Conservation (phyloP, 2,113 vertebrate genomes). For the Calonectris borealis region DNA sequence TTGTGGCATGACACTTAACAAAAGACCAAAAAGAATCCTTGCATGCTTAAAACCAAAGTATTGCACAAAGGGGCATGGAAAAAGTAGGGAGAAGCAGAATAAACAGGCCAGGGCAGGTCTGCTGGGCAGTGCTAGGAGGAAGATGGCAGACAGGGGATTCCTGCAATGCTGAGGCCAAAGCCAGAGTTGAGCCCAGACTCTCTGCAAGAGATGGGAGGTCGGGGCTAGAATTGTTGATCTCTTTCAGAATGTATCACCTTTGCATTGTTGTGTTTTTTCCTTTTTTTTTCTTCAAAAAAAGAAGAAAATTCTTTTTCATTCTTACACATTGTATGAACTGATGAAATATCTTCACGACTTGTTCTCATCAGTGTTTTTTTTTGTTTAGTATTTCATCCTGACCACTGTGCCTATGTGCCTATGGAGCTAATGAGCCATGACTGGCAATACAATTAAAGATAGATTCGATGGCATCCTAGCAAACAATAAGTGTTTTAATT, state of each 20-base stretch:
- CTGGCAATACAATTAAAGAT: constrained; percentile 28
- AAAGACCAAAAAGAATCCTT: neutral
- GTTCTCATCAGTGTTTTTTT: neutral
- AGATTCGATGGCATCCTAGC: neutral
- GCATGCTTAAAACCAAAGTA: neutral
- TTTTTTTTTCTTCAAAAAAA: neutral
- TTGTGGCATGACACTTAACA: neutral
- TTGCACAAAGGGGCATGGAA: neutral
- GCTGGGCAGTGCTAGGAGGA: neutral
- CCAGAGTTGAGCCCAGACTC: neutral
- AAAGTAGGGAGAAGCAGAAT: neutral
- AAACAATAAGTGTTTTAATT: constrained; percentile 19
- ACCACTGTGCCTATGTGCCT: neutral
- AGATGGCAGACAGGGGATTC: neutral
- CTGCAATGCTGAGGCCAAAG: neutral
- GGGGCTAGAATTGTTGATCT: neutral
- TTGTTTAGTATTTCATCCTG: constrained; percentile 11
- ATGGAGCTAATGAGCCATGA: neutral
- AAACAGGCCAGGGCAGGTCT: neutral
- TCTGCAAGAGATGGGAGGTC: neutral
- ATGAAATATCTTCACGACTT: neutral
- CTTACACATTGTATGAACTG: neutral
- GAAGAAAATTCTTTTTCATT: neutral
- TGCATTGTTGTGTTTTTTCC: accelerated
- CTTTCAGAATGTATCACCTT: neutral